These are phyloP conservation scores for Diploscapter pachys DNA, from an alignment of 1,140 invertebrate species.

Conservation along the genomic window DNA sequence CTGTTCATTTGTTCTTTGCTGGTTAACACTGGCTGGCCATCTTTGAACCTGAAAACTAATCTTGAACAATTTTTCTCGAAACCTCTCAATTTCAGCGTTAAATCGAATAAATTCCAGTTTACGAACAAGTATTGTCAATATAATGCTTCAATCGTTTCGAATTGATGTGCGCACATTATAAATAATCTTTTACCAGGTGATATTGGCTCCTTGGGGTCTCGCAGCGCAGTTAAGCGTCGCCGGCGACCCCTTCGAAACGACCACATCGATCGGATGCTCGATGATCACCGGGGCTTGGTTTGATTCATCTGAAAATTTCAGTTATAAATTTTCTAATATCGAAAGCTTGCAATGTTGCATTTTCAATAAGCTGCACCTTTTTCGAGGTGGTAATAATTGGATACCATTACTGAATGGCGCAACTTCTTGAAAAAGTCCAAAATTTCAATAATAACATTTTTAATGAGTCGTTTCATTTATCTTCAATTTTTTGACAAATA, in stretches of 20 bases:
- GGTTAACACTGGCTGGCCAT: conserved; percentile 74
- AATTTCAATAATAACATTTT: no score
- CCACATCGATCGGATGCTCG: conserved; percentile 85
- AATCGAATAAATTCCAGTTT: background rate
- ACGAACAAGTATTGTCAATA: no score
- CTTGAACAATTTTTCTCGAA: background rate
- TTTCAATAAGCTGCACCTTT: no score
- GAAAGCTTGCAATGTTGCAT: background rate
- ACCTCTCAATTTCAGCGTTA: background rate
- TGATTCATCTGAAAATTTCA: conserved; percentile 26
- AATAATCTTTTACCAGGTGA: conserved; percentile 31
- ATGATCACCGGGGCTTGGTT: conserved; percentile 74
- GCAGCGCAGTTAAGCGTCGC: conserved; percentile 64
- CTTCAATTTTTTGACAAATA: no score
- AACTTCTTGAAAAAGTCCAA: no score
- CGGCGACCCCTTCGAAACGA: conserved; percentile 78
- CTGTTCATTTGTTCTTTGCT: conserved; percentile 72
- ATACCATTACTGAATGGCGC: no score
- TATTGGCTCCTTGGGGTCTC: conserved; percentile 23
- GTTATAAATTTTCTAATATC: background rate
- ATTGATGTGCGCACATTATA: background rate
- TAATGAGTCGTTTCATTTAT: no score
- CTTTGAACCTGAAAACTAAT: conserved; percentile 57
- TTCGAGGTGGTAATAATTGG: no score
- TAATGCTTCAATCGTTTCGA: no score